Conservation (phyloP, 2,113 vertebrate genomes). For the Actinemys pallida region DNA sequence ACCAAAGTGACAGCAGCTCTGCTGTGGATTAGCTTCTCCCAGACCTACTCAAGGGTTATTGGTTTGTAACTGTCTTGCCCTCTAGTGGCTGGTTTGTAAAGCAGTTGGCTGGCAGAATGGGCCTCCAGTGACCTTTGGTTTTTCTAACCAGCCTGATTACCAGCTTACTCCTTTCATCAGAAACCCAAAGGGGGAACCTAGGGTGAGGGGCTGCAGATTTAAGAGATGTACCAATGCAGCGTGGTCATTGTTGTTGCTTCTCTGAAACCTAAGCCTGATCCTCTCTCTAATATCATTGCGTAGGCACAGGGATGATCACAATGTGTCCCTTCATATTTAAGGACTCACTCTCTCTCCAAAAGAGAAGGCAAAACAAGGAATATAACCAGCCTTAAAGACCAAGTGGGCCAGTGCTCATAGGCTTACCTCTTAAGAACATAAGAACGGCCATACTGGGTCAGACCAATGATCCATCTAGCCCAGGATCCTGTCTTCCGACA, state of each 20-base stretch:
- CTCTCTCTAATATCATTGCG: background rate
- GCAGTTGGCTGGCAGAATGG: background rate
- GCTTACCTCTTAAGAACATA: background rate
- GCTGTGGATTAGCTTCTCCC: background rate
- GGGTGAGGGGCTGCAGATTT: background rate
- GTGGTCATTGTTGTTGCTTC: background rate
- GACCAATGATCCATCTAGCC: background rate
- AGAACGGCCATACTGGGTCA: background rate
- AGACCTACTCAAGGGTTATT: background rate
- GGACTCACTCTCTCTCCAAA: background rate
- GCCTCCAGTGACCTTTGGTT: background rate
- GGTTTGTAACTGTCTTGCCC: background rate
- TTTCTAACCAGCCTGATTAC: background rate
- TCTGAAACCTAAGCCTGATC: background rate
- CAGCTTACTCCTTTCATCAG: background rate
- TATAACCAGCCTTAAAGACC: background rate
- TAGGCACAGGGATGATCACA: background rate
- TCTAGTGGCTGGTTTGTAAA: background rate
- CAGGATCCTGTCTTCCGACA: background rate
- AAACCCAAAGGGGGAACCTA: background rate
- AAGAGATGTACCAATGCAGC: background rate
- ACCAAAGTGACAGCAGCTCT: background rate
- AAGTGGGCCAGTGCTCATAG: background rate
- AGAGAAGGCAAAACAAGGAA: background rate
- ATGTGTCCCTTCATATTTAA: background rate